These are phyloP conservation scores for Aphidius ervi DNA, from an alignment of 1,140 invertebrate species.

Conservation along the genomic window DNA sequence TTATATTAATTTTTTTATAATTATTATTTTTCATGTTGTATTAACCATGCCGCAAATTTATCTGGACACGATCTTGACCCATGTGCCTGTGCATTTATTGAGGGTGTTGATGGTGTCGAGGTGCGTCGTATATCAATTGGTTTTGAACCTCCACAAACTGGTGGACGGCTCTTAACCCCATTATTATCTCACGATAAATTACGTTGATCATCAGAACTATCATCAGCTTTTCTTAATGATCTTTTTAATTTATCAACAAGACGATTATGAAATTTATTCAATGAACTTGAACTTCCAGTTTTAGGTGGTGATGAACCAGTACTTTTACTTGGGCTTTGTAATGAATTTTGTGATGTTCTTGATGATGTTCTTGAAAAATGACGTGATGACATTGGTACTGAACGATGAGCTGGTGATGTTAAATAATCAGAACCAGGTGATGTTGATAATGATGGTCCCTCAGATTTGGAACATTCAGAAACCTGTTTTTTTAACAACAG, in stretches of 20 bases:
- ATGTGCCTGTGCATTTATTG: conserved; percentile 25
- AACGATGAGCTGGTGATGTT: conserved; percentile 60
- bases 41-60: conserved; percentile 32
- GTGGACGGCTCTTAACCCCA: conserved; percentile 48
- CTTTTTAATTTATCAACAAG: conserved; percentile 79
- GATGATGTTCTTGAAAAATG: conserved; percentile 61
- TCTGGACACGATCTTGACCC: conserved; percentile 41
- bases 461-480: conserved; percentile 74
- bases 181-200: conserved; percentile 50
- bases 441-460: conserved; percentile 67
- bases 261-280: conserved; percentile 80
- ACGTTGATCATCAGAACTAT: conserved; percentile 55
- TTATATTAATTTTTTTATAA: too few relatives aligned
- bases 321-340: conserved; percentile 61
- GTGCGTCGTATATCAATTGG: conserved; percentile 48
- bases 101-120: conserved; percentile 39
- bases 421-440: conserved; percentile 68
- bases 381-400: conserved; percentile 59
- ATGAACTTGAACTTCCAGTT: conserved; percentile 58
- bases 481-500: conserved; percentile 32
- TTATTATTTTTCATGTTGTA: not conserved
- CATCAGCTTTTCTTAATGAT: conserved; percentile 65
- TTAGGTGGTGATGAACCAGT: conserved; percentile 59
- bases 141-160: conserved; percentile 43
- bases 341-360: conserved; percentile 59